phyloP scores from a whole-genome alignment of 2,797 vertebrate genomes.

The Podarcis siculus region DNA sequence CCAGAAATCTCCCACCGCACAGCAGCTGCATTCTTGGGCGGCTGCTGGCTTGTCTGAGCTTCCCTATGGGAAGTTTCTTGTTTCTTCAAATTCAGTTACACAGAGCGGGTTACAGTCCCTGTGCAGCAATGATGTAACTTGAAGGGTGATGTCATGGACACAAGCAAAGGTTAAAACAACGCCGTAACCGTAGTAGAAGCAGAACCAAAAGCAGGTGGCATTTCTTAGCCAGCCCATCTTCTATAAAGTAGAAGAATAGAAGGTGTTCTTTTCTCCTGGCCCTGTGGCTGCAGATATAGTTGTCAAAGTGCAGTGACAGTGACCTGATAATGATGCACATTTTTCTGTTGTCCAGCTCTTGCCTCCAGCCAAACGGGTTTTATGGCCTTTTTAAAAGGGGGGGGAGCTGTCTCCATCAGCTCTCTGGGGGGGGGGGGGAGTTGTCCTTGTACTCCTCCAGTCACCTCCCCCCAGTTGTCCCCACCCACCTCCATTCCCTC shows the following conservation, averaged over 20 bases:
- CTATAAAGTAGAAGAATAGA: background rate
- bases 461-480: background rate
- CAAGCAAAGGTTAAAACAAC: background rate
- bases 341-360: background rate
- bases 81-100: background rate
- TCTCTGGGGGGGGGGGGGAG: too few species aligned
- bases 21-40: background rate
- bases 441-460: too few species aligned
- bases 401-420: background rate
- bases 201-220: too few species aligned
- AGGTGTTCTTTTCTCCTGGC: background rate
- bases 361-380: background rate
- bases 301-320: too few species aligned
- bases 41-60: background rate
- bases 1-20: background rate
- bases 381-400: background rate
- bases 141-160: conserved; percentile 23
- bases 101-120: background rate
- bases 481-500: too few species aligned
- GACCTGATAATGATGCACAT: background rate
- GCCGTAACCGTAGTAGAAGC: too few species aligned
- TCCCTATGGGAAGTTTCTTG: background rate
- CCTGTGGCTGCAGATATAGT: too few species aligned
- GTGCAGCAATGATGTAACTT: background rate
- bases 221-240: conserved; percentile 32